Evolutionary conservation across 2,888 invertebrate genomes (phyloP).

Genomic region (Morpho helenor): DNA sequence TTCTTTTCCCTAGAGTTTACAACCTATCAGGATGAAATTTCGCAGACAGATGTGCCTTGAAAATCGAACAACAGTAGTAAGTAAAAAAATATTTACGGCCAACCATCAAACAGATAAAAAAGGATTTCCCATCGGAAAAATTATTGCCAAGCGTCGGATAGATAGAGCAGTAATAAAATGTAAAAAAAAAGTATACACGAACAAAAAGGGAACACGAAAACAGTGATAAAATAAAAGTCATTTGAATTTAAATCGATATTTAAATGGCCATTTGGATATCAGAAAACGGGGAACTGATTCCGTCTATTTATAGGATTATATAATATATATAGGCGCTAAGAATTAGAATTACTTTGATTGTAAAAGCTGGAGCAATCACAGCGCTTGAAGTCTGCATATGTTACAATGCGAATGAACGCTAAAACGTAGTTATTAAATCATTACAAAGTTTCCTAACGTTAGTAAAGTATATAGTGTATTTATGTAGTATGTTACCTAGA

Average conservation of each 20-base stretch:
- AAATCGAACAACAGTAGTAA: slow-evolving; percentile 20
- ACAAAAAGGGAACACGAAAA: background rate
- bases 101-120: slow-evolving; percentile 21
- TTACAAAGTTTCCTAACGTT: too few species aligned
- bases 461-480: too few species aligned
- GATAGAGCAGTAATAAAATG: slow-evolving; percentile 9
- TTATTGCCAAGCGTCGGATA: slow-evolving; percentile 12
- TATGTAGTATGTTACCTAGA: too few species aligned
- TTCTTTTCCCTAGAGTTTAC: slow-evolving; percentile 26
- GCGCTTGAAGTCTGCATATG: too few species aligned
- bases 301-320: too few species aligned
- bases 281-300: too few species aligned
- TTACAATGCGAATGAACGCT: too few species aligned
- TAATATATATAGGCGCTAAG: too few species aligned
- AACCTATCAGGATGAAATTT: slow-evolving; percentile 25
- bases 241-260: background rate
- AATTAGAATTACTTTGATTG: too few species aligned
- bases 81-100: slow-evolving; percentile 26
- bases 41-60: slow-evolving; percentile 29
- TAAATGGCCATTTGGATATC: too few species aligned
- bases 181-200: background rate
- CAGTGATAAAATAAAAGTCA: background rate
- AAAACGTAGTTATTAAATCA: too few species aligned
- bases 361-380: too few species aligned
- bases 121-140: slow-evolving; percentile 22